Evolutionary conservation across 2,113 vertebrate genomes (phyloP), one percentile per base, ranked within the genome.

Genomic region (Sigmodon hispidus): DNA sequence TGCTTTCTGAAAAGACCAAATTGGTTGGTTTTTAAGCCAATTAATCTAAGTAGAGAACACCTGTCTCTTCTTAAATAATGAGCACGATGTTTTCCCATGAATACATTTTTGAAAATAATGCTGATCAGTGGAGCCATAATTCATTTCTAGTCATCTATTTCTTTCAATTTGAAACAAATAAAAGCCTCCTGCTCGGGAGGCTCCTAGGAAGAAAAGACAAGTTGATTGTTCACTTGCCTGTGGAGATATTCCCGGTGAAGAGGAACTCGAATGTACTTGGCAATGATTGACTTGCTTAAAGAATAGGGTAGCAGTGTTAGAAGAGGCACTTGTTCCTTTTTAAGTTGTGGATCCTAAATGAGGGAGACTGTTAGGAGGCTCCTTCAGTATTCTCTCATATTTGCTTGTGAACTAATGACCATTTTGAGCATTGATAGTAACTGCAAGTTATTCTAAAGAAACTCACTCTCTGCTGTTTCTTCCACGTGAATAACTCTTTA

Each of bases 381-480:
- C 77, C 65, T 88, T 85, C 3, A 10, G 21, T 59, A 95, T 63
- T 81, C 96, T 88, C 81, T 80, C 73, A 72, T 81, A 24, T 96
- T 97, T 98, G 61, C 91, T 94, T 52, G 57, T 94, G 83, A 97
- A 90, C 80, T 97, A 94, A 72, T 6, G 48, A 69, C 85, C 89
- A 79, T 87, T 93, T 96, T 94, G 76, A 96, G 93, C 76, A 79
- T n/a, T 93, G 92, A 91, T 96, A 90, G 95, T 96, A 94, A 97
- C 96, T 76, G 79, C 15, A 86, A 52, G 84, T 94, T 96, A 13
- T 89, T 97, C 72, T 94, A 72, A 93, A 90, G 63, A 95, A 75
- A 87, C 26, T 95, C 83, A 83, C 86, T 94, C 94, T 90, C 50
- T 94, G n/a, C 17, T 24, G 0, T 17, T 96, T 86, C 55, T n/a